Evolutionary conservation across 1,140 invertebrate species (phyloP), one percentile per base, ranked within the genome.

Genomic region (Sitobion miscanthi): DNA sequence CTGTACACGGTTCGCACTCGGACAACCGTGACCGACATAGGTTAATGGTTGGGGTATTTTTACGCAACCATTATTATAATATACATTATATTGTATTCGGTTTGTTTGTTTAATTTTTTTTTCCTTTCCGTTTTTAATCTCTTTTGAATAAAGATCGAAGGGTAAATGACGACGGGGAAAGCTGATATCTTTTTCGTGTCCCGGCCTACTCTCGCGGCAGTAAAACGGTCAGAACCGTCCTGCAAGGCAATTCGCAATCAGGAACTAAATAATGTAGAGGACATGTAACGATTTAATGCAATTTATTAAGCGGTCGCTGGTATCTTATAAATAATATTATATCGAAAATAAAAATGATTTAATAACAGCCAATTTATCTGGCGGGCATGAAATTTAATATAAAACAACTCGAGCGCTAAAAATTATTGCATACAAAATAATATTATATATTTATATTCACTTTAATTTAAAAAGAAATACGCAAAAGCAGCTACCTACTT

Each of bases 21-120:
- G 91, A 93, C 91, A 93, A 93, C 91, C 91, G 91, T 93, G 91
- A 93, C 91, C 91, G 91, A 93, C 82, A 45, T 93, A 86, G 82
- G 91, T 85, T 93, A 93, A 93, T 85, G 82, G 91, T 86, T 49
- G 38, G 82, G 91, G 82, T 83, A 52, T 9, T 69, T 45, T 93
- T 86, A 9, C 77, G 23, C 91, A 54, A 83, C 82, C 91, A 42
- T 93, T 54, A 85, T 86, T 25, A n/a, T 49, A 42, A 42, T 42
- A 42, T 42, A 42, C 42, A 42, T 42, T 42, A 35, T 52, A 89
- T 54, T 90, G n/a, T 69, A 57, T 30, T 89, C 54, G 57, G 38
- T 69, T 69, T 45, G 89, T 90, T 90, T 69, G 89, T 69, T 90
- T 62, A 57, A n/a, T 90, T 90, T 90, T 90, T 89, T 90, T 62